Evolutionary conservation across 1,140 invertebrate species (phyloP), one percentile per base, ranked within the genome.

Genomic region (Neodiprion virginianus): DNA sequence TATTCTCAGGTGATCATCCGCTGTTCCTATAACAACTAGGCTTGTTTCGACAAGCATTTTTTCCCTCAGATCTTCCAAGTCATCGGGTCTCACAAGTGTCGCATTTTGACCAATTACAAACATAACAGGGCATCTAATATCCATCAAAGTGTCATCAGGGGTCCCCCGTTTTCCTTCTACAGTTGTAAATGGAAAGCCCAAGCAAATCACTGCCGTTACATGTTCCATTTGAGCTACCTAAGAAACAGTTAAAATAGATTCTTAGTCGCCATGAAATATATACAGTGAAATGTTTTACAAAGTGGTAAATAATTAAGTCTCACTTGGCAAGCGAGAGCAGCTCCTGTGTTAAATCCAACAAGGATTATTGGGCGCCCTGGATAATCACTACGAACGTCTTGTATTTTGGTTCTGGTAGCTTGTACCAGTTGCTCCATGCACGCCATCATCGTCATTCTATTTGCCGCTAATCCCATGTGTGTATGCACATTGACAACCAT

Each of bases 21-120:
- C 95, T 50, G 93, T 93, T 23, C 95, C 95, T n/a, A 97, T 93
- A 1, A 97, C 91, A 11, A 97, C 89, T 12, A 97, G 84, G 72
- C 93, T 92, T 1, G 94, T 94, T 81, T 96, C 93, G 0, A 94
- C 93, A 75, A 92, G 87, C 92, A 96, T 93, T 70, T 91, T 90
- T 80, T 94, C 91, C 8, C 95, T 86, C 10, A 96, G 83, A 71
- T 94, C 92, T 84, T 97, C 95, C 72, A 97, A 89, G 82, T 95
- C 94, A 79, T 96, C 94, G 49, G 93, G 86, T 28, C 91, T 92
- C 70, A 85, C 89, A 72, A 83, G 83, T 86, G 89, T 90, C 0
- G 95, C 91, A 84, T 94, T 92, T 82, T 96, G 93, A 4, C 96
- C 96, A 77, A 96, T 92, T 1, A 96, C 90, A 88, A 96, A 96